Conservation (phyloP, 2,113 vertebrate species). For the Nesogale talazaci region DNA sequence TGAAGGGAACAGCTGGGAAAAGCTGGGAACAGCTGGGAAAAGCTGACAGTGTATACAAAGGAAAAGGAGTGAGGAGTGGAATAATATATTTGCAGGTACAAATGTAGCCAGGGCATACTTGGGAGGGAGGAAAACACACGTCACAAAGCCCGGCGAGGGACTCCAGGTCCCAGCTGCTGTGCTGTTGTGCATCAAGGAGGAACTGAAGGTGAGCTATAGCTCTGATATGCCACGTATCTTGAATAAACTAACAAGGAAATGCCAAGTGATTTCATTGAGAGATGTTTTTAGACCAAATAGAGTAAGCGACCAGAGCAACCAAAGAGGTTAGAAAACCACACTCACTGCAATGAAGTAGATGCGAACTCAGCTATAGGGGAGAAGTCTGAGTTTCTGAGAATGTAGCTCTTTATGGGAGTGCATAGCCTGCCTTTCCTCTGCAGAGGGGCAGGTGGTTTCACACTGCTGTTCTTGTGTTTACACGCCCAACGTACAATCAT, state of each 20-base stretch:
- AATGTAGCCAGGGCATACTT: neutral
- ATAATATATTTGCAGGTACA: neutral
- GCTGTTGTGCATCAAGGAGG: no score
- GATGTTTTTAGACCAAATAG: neutral
- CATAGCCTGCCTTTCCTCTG: no score
- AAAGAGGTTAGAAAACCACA: neutral
- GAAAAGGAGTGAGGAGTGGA: neutral
- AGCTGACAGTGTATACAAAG: neutral
- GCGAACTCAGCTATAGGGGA: no score
- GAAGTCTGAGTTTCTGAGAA: no score
- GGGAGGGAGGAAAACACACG: neutral
- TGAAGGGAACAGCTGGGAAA: constrained; percentile 2
- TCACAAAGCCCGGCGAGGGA: neutral
- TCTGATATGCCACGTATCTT: neutral
- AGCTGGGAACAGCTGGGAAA: neutral
- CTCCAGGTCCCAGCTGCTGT: neutral
- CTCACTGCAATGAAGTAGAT: no score
- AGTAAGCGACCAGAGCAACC: neutral
- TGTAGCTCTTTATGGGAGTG: no score
- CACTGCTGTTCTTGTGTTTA: no score
- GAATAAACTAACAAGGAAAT: neutral
- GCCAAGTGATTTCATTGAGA: constrained; percentile 7
- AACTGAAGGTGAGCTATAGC: neutral
- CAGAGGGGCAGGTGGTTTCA: no score
- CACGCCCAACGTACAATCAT: no score